A percentile compares a stretch with the other conserved stretches of the same genome.
Conservation (phyloP, 2,113 vertebrate species). For the Odocoileus virginianus region DNA sequence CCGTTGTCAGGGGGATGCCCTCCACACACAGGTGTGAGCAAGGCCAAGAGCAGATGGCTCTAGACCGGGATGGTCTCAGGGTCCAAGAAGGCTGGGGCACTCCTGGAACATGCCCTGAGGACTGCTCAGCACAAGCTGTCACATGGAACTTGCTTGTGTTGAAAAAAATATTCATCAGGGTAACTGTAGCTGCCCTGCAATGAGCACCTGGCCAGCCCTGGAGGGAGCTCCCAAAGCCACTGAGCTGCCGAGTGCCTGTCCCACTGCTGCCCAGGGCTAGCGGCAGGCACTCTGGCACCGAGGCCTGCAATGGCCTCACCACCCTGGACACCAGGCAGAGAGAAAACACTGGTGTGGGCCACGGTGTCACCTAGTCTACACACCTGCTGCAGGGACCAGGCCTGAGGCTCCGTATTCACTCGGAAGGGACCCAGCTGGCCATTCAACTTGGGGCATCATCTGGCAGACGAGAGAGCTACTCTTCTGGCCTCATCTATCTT, state of each 20-base stretch:
- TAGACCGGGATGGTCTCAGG: not conserved
- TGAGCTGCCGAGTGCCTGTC: not conserved
- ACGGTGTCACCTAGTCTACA: not conserved
- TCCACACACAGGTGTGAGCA: no score
- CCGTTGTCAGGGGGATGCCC: not conserved
- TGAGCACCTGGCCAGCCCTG: not conserved
- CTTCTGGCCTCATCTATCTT: not conserved
- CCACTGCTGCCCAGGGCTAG: not conserved
- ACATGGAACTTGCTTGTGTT: not conserved
- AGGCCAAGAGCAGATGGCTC: not conserved
- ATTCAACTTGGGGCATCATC: fast-evolving
- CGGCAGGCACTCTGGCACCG: not conserved
- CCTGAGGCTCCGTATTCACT: not conserved
- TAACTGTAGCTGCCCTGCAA: not conserved
- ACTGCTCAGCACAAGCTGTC: fast-evolving
- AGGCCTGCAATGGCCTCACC: fast-evolving
- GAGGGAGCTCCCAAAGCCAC: not conserved
- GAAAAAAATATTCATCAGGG: not conserved
- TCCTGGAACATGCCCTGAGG: not conserved
- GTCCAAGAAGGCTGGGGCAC: not conserved
- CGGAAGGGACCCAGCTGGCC: fast-evolving
- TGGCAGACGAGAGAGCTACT: fast-evolving
- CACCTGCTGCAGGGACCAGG: not conserved
- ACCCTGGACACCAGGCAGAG: no score
- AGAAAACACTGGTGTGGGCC: fast-evolving